phyloP scores from a whole-genome alignment of 1,140 invertebrate species.

The Ceratoteleas bidentatus region DNA sequence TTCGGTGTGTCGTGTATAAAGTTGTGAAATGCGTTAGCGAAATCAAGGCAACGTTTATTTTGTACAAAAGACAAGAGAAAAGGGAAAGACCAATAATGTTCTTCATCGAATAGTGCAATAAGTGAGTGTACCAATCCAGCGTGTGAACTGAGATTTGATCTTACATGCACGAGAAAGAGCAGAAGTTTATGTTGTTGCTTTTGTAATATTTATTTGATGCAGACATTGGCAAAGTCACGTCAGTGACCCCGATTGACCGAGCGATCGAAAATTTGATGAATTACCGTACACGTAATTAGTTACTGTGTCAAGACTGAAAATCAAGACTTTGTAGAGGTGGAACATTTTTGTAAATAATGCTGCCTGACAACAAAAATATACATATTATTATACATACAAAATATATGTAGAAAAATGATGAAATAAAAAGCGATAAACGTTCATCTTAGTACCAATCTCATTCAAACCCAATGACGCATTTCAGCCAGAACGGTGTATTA shows the following conservation, averaged over 20 bases:
- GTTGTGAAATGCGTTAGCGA: too few relatives aligned
- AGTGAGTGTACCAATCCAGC: neutral
- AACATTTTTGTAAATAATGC: conserved; percentile 79
- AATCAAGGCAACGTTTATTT: too few relatives aligned
- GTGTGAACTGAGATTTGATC: conserved; percentile 37
- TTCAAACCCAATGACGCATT: neutral
- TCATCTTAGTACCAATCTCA: conserved; percentile 24
- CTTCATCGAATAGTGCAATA: conserved; percentile 47
- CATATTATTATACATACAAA: conserved; percentile 70
- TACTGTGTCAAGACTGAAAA: conserved; percentile 79
- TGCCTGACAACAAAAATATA: conserved; percentile 75
- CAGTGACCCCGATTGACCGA: conserved; percentile 47
- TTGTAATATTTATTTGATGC: conserved; percentile 60
- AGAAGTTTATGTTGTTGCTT: conserved; percentile 60
- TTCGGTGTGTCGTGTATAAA: too few relatives aligned
- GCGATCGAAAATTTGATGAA: conserved; percentile 52
- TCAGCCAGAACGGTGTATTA: conserved; percentile 22
- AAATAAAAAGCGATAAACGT: conserved; percentile 60
- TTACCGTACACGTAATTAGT: conserved; percentile 73
- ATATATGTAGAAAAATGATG: conserved; percentile 60
- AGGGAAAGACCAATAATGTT: too few relatives aligned
- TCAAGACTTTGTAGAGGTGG: conserved; percentile 76
- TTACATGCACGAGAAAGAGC: conserved; percentile 57
- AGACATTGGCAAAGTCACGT: conserved; percentile 46
- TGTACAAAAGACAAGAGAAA: too few relatives aligned